phyloP scores from a whole-genome alignment of 2,797 vertebrate genomes.

The Rhinella marina region DNA sequence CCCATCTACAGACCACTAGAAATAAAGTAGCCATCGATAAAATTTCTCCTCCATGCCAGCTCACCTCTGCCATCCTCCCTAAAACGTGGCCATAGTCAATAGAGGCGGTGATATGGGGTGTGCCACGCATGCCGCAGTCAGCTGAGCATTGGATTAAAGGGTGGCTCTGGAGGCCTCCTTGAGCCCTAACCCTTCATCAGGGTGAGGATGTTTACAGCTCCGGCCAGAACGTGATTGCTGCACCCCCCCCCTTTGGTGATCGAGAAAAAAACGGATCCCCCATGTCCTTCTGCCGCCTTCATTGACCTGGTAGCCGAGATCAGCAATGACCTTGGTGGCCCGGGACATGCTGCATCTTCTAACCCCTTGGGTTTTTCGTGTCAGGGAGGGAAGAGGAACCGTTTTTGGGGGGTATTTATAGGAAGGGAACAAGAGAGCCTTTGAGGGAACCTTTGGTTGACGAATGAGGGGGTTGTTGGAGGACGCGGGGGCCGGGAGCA shows the following conservation, averaged over 20 bases:
- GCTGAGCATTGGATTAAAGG: not conserved
- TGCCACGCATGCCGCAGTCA: not conserved
- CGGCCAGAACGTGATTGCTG: not conserved
- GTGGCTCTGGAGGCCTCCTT: not conserved
- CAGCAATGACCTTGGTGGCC: not conserved
- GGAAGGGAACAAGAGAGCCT: constrained; percentile 55
- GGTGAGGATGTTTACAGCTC: not conserved
- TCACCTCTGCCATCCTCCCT: not conserved
- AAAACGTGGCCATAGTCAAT: not conserved
- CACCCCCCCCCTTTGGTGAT: not conserved
- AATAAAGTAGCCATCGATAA: not conserved
- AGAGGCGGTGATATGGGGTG: not conserved
- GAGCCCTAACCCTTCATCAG: not conserved
- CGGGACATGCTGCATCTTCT: not conserved
- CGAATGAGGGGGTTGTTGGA: constrained; percentile 55
- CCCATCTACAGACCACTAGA: not conserved
- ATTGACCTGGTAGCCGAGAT: not conserved
- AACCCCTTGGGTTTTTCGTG: not conserved
- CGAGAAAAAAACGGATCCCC: too few species aligned
- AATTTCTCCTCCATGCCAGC: not conserved
- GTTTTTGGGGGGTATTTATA: constrained; percentile 49
- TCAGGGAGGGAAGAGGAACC: not conserved
- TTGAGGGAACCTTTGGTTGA: constrained; percentile 53
- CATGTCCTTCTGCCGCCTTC: not conserved
- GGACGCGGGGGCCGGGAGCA: constrained; percentile 46